These are phyloP conservation scores for Pantherophis vulpinus DNA, from an alignment of 2,797 vertebrate species.

Conservation along the genomic window DNA sequence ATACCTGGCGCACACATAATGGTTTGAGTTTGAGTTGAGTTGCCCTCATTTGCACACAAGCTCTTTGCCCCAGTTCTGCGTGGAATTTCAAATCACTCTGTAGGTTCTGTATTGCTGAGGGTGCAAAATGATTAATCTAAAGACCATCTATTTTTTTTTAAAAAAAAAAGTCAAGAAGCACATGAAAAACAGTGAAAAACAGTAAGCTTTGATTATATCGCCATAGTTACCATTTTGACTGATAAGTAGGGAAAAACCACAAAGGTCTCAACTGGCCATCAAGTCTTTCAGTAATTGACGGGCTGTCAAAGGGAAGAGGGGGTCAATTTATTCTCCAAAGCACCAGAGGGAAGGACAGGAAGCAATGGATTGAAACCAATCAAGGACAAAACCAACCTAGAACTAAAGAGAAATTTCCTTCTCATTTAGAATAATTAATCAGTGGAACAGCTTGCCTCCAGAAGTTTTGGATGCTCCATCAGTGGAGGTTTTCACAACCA, in stretches of 20 bases:
- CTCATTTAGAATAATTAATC: not conserved
- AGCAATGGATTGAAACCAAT: not conserved
- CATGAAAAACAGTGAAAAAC: not conserved
- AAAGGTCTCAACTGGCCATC: slow-evolving; percentile 11
- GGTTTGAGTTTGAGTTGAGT: not conserved
- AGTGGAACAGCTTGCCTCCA: not conserved
- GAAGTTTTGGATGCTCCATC: not conserved
- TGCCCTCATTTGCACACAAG: not conserved
- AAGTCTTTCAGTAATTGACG: not conserved
- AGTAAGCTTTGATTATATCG: not conserved
- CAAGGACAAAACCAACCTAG: not conserved
- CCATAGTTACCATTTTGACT: not conserved
- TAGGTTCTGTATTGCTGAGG: slow-evolving; percentile 7
- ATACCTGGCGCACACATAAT: not conserved
- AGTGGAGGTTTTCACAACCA: not conserved
- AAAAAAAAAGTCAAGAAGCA: not conserved
- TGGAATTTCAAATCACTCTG: slow-evolving; percentile 18
- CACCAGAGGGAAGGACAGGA: not conserved
- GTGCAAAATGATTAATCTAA: slow-evolving; percentile 12
- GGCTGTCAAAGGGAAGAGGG: not conserved
- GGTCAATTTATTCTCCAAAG: not conserved
- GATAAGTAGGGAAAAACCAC: slow-evolving; percentile 19
- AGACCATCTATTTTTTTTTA: too few relatives aligned
- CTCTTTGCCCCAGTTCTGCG: not conserved
- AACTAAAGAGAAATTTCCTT: not conserved